phyloP scores from a whole-genome alignment of 2,888 invertebrate species.

The Ophonus ardosiacus region DNA sequence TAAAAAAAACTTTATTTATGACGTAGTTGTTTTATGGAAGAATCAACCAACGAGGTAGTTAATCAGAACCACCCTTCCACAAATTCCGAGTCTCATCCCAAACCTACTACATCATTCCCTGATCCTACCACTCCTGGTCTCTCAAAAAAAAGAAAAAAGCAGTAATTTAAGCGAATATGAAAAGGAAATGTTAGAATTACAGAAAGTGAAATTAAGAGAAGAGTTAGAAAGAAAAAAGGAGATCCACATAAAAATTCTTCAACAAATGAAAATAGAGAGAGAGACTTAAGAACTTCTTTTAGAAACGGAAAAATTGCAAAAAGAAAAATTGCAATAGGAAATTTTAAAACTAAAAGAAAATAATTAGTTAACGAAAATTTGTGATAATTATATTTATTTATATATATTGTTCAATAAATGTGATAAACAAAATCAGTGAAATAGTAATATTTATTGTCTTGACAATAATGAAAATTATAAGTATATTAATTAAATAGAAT shows the following conservation, averaged over 20 bases:
- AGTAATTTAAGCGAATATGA: neutral
- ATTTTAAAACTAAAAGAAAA: neutral
- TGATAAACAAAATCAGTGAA: neutral
- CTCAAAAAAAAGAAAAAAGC: no score
- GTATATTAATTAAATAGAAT: no score
- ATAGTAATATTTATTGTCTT: neutral
- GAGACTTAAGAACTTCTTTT: neutral
- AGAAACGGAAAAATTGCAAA: neutral
- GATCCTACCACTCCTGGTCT: no score
- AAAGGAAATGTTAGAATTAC: neutral
- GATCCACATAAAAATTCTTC: neutral
- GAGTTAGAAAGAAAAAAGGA: neutral
- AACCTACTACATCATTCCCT: no score
- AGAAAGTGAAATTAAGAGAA: neutral
- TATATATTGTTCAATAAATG: no score
- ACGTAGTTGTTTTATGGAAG: no score
- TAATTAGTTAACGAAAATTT: neutral
- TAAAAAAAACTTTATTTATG: no score
- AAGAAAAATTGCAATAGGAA: neutral
- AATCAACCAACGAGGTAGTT: no score
- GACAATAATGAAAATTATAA: neutral
- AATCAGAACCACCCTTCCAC: no score
- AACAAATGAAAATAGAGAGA: no score
- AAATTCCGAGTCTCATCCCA: no score
- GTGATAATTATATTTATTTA: neutral